Base-by-base conservation (phyloP, 1,140 invertebrate genomes). In the Probaryconus sp. region DNA sequence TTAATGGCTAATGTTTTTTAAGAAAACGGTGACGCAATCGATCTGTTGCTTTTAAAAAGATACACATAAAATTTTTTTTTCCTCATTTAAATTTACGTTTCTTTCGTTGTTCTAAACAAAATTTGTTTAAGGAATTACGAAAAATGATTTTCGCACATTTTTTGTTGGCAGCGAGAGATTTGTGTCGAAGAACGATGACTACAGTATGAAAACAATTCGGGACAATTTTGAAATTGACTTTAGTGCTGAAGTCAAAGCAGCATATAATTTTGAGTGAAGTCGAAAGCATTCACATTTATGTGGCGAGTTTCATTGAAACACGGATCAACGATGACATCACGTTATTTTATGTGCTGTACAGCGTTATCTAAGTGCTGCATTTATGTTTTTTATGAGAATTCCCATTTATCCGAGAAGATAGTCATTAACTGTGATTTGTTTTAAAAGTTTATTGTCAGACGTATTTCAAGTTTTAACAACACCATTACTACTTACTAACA, bases 391-490 rank as follows among this genome's bases (percentile, higher is more conserved):
- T 61, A 67, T 55, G 70, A 40, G 56, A 74, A 61, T 61, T 58
- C 63, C 56, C 70, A 68, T 74, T 74, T 63, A 74, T 47, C 70
- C 45, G 35, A 50, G 56, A 74, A 74, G 48, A 67, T 74, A 63
- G 70, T 38, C 56, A 74, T 74, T 68, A 74, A 74, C 17, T 74
- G 63, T 74, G 71, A 74, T 68, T 74, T 74, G 71, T 74, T 68
- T 68, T 68, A 74, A 74, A 74, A 74, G 64, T 75, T 75, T 75
- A 75, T 63, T 68, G 71, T 69, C 71, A 58, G 40, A 43, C 18
- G 58, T 75, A 75, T 60, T 64, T 75, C 71, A 64, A 64, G 35
- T 68, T 69, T 68, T 75, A 75, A 75, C 72, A 75, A 69, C 65
- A 75, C 70, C 70, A 69, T 69, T 75, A 68, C 64, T 40, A 64